Conservation (phyloP, 2,888 invertebrate genomes). For the Lacanobia oleracea region DNA sequence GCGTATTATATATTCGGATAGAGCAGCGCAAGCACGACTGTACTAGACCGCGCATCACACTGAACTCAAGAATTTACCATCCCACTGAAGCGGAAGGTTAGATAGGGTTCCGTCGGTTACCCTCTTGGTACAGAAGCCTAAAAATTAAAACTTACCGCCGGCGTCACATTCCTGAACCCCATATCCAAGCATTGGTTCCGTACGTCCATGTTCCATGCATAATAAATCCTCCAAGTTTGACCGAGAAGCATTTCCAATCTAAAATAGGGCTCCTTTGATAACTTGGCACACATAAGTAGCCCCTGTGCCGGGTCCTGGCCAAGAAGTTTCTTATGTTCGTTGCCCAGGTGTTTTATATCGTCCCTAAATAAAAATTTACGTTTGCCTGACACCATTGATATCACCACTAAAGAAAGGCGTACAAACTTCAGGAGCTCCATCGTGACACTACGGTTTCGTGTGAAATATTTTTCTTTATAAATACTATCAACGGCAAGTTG, state of each 20-base stretch:
- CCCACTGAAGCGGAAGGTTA: too few relatives aligned
- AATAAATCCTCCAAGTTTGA: slow-evolving; percentile 80
- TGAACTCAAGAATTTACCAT: background rate
- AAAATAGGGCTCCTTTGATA: slow-evolving; percentile 77
- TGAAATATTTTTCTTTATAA: slow-evolving; percentile 50
- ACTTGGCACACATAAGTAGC: slow-evolving; percentile 65
- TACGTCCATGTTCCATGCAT: slow-evolving; percentile 80
- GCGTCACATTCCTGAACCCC: slow-evolving; percentile 75
- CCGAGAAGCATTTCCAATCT: slow-evolving; percentile 77
- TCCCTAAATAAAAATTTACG: too few relatives aligned
- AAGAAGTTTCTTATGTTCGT: accelerated
- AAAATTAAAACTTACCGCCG: slow-evolving; percentile 66
- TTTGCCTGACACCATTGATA: slow-evolving; percentile 7
- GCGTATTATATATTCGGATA: too few relatives aligned
- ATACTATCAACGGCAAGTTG: slow-evolving; percentile 54
- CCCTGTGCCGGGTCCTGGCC: background rate
- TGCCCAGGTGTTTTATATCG: accelerated
- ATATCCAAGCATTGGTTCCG: slow-evolving; percentile 78
- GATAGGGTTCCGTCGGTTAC: too few relatives aligned
- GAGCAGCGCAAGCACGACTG: too few relatives aligned
- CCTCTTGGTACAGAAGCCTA: too few relatives aligned
- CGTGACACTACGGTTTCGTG: slow-evolving; percentile 37
- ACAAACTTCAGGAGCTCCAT: slow-evolving; percentile 43
- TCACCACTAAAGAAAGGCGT: slow-evolving; percentile 27
- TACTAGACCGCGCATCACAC: too few relatives aligned